Evolutionary conservation across 2,888 invertebrate species (phyloP).

Genomic region (Mythimna impura): DNA sequence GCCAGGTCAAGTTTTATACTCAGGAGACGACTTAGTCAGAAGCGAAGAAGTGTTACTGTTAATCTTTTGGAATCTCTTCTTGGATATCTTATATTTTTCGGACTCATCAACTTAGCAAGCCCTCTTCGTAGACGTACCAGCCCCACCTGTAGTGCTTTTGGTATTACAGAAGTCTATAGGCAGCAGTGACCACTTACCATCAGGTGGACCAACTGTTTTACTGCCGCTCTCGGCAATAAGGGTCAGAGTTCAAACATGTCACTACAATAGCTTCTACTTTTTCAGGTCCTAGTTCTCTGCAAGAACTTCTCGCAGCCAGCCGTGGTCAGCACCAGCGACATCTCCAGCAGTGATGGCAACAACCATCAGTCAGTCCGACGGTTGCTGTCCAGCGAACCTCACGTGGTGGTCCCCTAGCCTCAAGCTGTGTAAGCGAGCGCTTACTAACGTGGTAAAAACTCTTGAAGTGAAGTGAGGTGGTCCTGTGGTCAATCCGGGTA

Average conservation of each 20-base stretch:
- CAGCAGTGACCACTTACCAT: too few relatives aligned
- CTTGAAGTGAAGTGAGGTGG: conserved; percentile 47
- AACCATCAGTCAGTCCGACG: conserved; percentile 87
- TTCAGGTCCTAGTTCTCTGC: conserved; percentile 84
- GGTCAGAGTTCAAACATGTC: neutral
- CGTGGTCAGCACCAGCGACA: conserved; percentile 86
- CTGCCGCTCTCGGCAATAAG: too few relatives aligned
- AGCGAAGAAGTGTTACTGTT: neutral
- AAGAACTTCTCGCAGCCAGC: conserved; percentile 88
- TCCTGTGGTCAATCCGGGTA: conserved; percentile 10
- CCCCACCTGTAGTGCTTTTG: too few relatives aligned
- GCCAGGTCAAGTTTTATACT: neutral
- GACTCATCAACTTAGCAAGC: too few relatives aligned
- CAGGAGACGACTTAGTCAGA: neutral
- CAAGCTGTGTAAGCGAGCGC: conserved; percentile 79
- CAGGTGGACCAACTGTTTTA: too few relatives aligned
- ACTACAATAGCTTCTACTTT: conserved; percentile 38
- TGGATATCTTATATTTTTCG: too few relatives aligned
- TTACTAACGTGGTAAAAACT: conserved; percentile 67
- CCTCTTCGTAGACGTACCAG: too few relatives aligned
- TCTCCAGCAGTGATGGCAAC: conserved; percentile 87
- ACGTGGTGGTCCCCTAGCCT: conserved; percentile 85
- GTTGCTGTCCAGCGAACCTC: conserved; percentile 80
- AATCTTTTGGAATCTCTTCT: too few relatives aligned
- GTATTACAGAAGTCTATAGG: too few relatives aligned